Evolutionary conservation across 2,797 vertebrate species (phyloP), one percentile per base, ranked within the genome.

Genomic region (Coregonus suidteri): DNA sequence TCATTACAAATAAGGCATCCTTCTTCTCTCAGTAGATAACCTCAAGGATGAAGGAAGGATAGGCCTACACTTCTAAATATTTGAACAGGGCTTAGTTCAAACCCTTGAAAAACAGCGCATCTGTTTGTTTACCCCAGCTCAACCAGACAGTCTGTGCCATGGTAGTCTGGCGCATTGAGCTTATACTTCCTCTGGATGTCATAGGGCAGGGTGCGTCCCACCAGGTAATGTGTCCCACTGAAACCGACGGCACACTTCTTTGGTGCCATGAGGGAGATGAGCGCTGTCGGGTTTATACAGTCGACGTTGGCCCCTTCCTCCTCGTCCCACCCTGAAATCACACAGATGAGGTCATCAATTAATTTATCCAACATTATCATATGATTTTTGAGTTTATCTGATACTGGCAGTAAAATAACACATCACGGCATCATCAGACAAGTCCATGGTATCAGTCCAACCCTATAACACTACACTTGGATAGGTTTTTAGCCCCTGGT

Each of bases 111-210:
- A 47, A 47, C 41, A 47, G 41, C 9, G 41, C 41, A 47, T 47
- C 41, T 47, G 41, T 47, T 47, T 47, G 41, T 47, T 47, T 47
- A 59, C n/a, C 18, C 56, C 20, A 95, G 90, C 6, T 92, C 41
- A 95, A 87, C 16, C 91, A 92, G 52, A 83, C 82, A 0, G 94
- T 0, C 94, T 95, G 94, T n/a, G 82, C 93, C 94, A 0, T 89
- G 69, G 75, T 93, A 95, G 2, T 86, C 86, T 0, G 94, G 95
- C 0, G 91, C 86, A 79, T 93, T 93, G 68, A 95, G 91, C n/a
- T 93, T 91, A 3, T 94, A 96, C 79, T 95, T 96, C 79, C 92
- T 94, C 84, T 93, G 94, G 74, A 96, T 76, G 0, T 96, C 95
- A 1, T 93, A 92, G 0, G 95, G 95, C 35, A 96, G 88, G 69